These are phyloP conservation scores for Agriopis leucophaearia DNA, from an alignment of 2,888 invertebrate genomes.

Conservation along the genomic window DNA sequence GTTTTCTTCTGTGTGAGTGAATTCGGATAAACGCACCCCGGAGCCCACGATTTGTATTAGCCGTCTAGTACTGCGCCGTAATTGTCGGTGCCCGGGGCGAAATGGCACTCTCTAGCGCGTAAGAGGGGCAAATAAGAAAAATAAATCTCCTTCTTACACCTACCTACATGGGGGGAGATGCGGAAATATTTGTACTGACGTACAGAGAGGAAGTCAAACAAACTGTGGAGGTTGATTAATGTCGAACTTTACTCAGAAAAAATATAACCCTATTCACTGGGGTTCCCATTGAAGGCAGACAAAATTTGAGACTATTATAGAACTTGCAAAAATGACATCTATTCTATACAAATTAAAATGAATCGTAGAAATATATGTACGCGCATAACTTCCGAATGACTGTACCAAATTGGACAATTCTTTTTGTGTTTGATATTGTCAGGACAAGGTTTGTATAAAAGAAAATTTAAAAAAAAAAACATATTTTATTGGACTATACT, in stretches of 20 bases:
- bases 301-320: too few species aligned
- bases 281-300: too few species aligned
- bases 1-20: slow-evolving; percentile 65
- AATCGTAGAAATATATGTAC: too few species aligned
- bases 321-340: too few species aligned
- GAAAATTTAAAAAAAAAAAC: too few species aligned
- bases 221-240: not conserved
- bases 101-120: slow-evolving; percentile 73
- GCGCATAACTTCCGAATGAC: too few species aligned
- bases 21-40: slow-evolving; percentile 78
- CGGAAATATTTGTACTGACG: slow-evolving; percentile 5
- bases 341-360: too few species aligned
- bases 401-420: too few species aligned
- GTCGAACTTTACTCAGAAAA: not conserved
- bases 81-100: slow-evolving; percentile 81
- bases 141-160: slow-evolving; percentile 26
- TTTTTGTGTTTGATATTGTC: too few species aligned
- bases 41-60: slow-evolving; percentile 85
- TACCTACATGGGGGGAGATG: slow-evolving; percentile 8
- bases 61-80: slow-evolving; percentile 82
- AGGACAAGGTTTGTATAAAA: too few species aligned
- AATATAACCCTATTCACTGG: not conserved
- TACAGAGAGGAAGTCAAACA: slow-evolving; percentile 2
- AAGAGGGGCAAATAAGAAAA: slow-evolving; percentile 69
- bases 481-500: too few species aligned